Evolutionary conservation across 2,888 invertebrate species (phyloP), one percentile per base, ranked within the genome.

Genomic region (Plusia festucae): DNA sequence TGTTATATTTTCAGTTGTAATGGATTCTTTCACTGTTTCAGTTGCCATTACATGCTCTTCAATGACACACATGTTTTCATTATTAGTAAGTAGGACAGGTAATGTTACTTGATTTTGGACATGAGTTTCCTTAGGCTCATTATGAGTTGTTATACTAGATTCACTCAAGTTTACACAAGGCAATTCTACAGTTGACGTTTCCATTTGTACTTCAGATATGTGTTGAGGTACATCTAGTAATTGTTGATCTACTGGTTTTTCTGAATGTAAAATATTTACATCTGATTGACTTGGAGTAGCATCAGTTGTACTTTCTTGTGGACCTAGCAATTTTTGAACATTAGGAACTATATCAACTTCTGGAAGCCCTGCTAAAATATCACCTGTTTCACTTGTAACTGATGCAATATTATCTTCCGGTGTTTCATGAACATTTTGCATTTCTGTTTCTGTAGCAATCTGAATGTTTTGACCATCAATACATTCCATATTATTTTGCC

Each of bases 401-500:
- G 66, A 46, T 52, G 72, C 68, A 53, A 74, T 76, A 62, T 82
- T 73, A n/a, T 75, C 58, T 65, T 82, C 68, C 65, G 75, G 70
- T 40, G 73, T 20, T 24, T 82, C 51, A 49, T 68, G 66, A 68
- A 81, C 68, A 56, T 75, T 74, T 73, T 83, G 73, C 20, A 86
- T 60, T 60, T 81, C 78, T 65, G 82, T 49, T 59, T 84, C 79
- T 59, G 81, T 56, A 53, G 73, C 62, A 34, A 87, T 67, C 59
- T 86, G 79, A n/a, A 83, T 65, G 32, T 84, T 80, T 70, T 83
- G 83, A 55, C 60, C 79, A 58, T 81, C 80, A 55, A 83, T 81
- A 76, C 71, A 84, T 73, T 86, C 80, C 24, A 87, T 73, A 78
- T 81, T 87, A 69, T 78, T 86, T 76, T 89, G 88, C 93, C 94